phyloP scores from a whole-genome alignment of 1,140 invertebrate species.

The Pseudomyrmex flavicornis region DNA sequence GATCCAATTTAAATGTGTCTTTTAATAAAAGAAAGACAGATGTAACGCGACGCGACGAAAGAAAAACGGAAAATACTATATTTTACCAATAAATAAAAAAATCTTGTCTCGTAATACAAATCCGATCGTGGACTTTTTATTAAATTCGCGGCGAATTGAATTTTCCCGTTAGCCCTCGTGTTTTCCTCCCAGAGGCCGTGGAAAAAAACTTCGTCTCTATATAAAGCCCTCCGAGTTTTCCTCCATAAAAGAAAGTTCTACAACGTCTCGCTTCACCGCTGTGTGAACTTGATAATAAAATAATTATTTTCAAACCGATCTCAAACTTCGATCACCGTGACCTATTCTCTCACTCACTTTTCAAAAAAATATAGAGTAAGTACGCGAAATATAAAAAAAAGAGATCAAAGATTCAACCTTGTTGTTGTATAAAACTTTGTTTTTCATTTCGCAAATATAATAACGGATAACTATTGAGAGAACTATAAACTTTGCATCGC shows the following conservation, averaged over 20 bases:
- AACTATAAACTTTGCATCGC: no score
- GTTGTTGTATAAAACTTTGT: background rate
- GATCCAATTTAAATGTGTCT: background rate
- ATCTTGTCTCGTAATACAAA: slow-evolving; percentile 65
- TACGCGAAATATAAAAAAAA: no score
- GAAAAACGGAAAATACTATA: slow-evolving; percentile 59
- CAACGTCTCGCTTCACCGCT: slow-evolving; percentile 32
- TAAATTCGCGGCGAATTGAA: slow-evolving; percentile 71
- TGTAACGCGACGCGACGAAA: slow-evolving; percentile 24
- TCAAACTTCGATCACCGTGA: slow-evolving; percentile 50
- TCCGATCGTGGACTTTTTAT: slow-evolving; percentile 64
- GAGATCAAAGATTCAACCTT: no score
- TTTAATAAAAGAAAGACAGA: slow-evolving; percentile 1
- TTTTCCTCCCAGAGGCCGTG: slow-evolving; percentile 42
- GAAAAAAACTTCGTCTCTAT: slow-evolving; percentile 31
- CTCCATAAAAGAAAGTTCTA: slow-evolving; percentile 46
- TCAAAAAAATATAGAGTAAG: background rate
- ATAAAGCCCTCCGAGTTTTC: slow-evolving; percentile 52
- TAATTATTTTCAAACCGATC: slow-evolving; percentile 62
- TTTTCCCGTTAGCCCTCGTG: slow-evolving; percentile 67
- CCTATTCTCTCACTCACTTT: slow-evolving; percentile 28
- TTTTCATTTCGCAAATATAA: no score
- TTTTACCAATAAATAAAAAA: slow-evolving; percentile 75
- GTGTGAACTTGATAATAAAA: slow-evolving; percentile 66
- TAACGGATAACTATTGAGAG: no score